Base-by-base conservation (phyloP, 1,140 invertebrate species). In the Lycorma delicatula region DNA sequence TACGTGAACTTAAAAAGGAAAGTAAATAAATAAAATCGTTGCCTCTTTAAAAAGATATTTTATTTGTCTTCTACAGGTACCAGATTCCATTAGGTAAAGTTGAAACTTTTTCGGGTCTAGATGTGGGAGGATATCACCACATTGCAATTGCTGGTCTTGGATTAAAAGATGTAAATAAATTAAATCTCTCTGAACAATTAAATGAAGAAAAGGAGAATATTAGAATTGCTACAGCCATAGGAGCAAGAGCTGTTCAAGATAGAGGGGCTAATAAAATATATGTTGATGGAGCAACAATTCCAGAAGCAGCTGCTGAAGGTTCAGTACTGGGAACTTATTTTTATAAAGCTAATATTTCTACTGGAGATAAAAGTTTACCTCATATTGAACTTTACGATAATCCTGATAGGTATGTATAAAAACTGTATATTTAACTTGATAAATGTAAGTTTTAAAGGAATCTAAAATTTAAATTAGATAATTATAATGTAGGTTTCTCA, bases 241-340 rank as follows among this genome's bases (percentile, higher is more conserved):
- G 66, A 63, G 69, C 71, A 1, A 65, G 57, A 26, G 27, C 74
- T n/a, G 63, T 87, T 49, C 69, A 78, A 56, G 68, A 74, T 3
- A 72, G 81, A 12, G 81, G 81, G 13, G 78, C 87, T 1, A 79
- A 77, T 60, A 70, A 81, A 26, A 83, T 90, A 44, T 68, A 72
- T 3, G 70, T 91, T 1, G 87, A 90, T 66, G 75, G 77, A 29
- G 81, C 87, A 64, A 80, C 78, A 0, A 79, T 87, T 70, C 76
- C 85, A 1, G 82, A 87, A 69, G 81, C 84, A 27, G 80, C 85
- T 2, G 87, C 87, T 2, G 87, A 91, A 70, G 86, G 86, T 3
- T 77, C 80, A 34, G 63, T 72, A 20, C 71, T 91, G 27, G 74
- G 75, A 36, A 66, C 81, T 6, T 86, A 77, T 74, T 69, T 71